Base-by-base conservation (phyloP, 2,797 vertebrate species). In the Tapirus indicus region DNA sequence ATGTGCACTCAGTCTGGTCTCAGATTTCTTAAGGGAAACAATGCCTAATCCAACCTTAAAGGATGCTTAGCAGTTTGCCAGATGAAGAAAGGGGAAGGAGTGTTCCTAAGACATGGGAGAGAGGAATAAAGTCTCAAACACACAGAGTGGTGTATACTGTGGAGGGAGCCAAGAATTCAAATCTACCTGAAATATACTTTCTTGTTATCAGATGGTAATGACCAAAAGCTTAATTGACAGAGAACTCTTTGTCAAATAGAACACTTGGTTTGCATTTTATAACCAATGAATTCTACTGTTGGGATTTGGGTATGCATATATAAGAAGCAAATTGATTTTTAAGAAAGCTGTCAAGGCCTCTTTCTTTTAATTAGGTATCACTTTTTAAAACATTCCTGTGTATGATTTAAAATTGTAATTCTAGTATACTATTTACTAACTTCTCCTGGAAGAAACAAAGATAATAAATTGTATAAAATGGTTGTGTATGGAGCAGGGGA, bases 261-360 rank as follows among this genome's bases (percentile, higher is more conserved):
- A 72, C 58, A 88, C 58, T 91, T 88, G 47, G 12, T 79, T 84
- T 97, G n/a, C 17, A 49, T 10, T 68, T 72, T 79, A 91, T 44
- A 94, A 91, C 13, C 62, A 87, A 3, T 47, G 58, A 80, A 35
- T 49, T 2, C 25, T 44, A 20, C 27, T 54, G 47, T 38, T 86
- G 41, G 6, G 14, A 27, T 56, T 68, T 74, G 29, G 9, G 6
- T 27, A 18, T 69, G 49, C n/a, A 68, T 38, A 27, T 62, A 20
- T 47, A 88, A 52, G 72, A 88, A 92, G n/a, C 23, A 83, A 82
- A 58, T 4, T 69, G 16, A 54, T 52, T 78, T 94, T 74, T 44
- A 60, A 66, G 11, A 94, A 83, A 93, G 32, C 21, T 78, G 54
- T 38, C 21, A 91, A 72, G 49, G 29, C 10, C 14, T 60, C 47